Percentiles rank a stretch among this genome's conserved stretches.
Conservation (phyloP, 2,797 vertebrate species). For the Notolabrus celidotus region DNA sequence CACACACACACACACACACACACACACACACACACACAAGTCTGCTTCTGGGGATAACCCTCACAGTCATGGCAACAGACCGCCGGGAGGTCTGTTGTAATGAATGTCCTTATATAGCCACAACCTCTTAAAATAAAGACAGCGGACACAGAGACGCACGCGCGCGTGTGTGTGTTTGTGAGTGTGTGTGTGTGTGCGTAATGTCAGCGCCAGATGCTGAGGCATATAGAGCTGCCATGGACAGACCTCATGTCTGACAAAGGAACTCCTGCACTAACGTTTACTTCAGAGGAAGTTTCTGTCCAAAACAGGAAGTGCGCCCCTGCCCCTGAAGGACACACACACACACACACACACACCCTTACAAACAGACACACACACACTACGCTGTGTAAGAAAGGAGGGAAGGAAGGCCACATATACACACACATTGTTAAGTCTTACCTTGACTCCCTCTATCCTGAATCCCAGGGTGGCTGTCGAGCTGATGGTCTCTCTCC, state of each 20-base stretch:
- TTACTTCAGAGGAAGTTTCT: slow-evolving; percentile 70
- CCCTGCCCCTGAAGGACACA: slow-evolving; percentile 57
- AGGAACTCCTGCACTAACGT: slow-evolving; percentile 43
- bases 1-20: slow-evolving; percentile 35
- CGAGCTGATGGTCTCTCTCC: slow-evolving; percentile 98
- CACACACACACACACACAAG: slow-evolving; percentile 1
- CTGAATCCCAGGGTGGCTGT: slow-evolving; percentile 95
- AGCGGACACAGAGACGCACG: slow-evolving; percentile 40
- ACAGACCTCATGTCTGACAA: slow-evolving; percentile 78
- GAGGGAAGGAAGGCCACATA: slow-evolving; percentile 53
- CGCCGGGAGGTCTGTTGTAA: slow-evolving; percentile 60
- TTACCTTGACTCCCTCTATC: slow-evolving; percentile 98
- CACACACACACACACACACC: slow-evolving; percentile 31
- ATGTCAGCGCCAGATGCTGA: slow-evolving; percentile 83
- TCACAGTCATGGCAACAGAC: slow-evolving; percentile 75
- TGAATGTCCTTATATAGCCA: slow-evolving; percentile 82
- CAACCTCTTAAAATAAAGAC: slow-evolving; percentile 61
- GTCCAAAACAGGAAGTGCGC: slow-evolving; percentile 77
- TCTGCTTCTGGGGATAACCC: slow-evolving; percentile 77
- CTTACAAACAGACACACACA: slow-evolving; percentile 13
- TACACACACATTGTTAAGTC: slow-evolving; percentile 13
- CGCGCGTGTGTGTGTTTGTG: slow-evolving; percentile 40
- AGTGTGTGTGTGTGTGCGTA: slow-evolving; percentile 22
- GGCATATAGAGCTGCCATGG: slow-evolving; percentile 80
- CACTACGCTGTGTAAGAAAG: slow-evolving; percentile 51